Conservation (phyloP, 2,888 invertebrate genomes). For the Sympetrum striolatum region DNA sequence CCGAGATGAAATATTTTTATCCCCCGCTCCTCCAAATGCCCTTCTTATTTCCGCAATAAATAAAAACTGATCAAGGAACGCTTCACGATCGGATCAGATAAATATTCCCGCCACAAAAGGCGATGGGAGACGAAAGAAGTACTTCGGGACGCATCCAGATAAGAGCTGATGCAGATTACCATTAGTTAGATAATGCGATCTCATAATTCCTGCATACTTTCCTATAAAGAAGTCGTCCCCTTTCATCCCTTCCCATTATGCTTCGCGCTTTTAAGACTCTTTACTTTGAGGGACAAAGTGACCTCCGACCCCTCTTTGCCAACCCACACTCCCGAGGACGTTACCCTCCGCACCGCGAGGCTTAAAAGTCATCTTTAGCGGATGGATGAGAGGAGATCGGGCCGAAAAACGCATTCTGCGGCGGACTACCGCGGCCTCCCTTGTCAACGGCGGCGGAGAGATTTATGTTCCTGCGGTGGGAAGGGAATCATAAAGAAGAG, state of each 20-base stretch:
- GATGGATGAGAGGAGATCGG: not conserved
- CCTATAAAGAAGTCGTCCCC: not conserved
- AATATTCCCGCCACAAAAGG: not conserved
- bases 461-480: not conserved
- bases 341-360: not conserved
- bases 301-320: not conserved
- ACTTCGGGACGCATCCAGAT: not conserved
- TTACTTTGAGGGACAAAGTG: not conserved
- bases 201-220: not conserved
- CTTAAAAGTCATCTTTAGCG: not conserved
- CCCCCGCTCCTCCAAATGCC: too few relatives aligned
- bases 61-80: not conserved
- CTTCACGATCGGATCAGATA: not conserved
- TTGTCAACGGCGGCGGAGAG: not conserved
- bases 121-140: not conserved
- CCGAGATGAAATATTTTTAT: too few relatives aligned
- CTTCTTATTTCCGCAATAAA: too few relatives aligned
- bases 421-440: not conserved
- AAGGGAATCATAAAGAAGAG: not conserved
- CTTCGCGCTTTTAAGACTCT: not conserved
- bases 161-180: not conserved
- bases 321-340: not conserved
- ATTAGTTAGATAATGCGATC: not conserved
- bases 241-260: not conserved
- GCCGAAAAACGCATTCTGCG: not conserved